Evolutionary conservation across 2,888 invertebrate genomes (phyloP).

Genomic region (Celastrina argiolus): DNA sequence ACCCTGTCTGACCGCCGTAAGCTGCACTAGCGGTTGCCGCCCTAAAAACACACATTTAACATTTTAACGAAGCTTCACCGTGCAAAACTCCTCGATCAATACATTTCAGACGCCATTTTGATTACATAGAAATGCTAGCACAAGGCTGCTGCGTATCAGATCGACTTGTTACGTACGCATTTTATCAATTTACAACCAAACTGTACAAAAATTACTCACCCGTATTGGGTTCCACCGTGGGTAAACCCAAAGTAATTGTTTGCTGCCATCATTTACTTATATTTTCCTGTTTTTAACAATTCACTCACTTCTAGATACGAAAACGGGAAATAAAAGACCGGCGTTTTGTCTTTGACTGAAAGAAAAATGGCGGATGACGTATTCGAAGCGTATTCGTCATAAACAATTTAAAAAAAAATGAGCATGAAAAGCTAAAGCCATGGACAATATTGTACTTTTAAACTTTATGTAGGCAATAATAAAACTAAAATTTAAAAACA

Average conservation of each 20-base stretch:
- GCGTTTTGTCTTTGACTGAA: constrained; percentile 61
- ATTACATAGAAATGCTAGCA: constrained; percentile 55
- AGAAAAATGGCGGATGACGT: constrained; percentile 45
- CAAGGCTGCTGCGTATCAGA: constrained; percentile 50
- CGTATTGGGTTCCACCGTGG: constrained; percentile 95
- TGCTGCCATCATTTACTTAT: constrained; percentile 85
- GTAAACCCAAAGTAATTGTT: constrained; percentile 98
- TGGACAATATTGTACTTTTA: no score
- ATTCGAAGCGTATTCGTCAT: constrained; percentile 21
- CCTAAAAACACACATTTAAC: constrained; percentile 55
- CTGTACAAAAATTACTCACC: constrained; percentile 76
- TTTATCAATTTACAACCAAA: constrained; percentile 32
- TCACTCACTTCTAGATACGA: constrained; percentile 65
- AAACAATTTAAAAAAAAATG: constrained; percentile 33
- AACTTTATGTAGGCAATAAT: no score
- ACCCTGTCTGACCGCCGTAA: constrained; percentile 90
- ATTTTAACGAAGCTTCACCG: constrained; percentile 34
- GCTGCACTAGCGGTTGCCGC: constrained; percentile 87
- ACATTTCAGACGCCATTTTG: constrained; percentile 70
- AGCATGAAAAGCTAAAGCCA: constrained; percentile 22
- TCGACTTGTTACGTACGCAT: constrained; percentile 28
- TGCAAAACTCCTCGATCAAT: constrained; percentile 53
- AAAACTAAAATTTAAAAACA: no score
- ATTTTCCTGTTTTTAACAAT: constrained; percentile 67
- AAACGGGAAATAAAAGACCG: constrained; percentile 57